Conservation (phyloP, 2,113 vertebrate genomes). For the Dasypus novemcinctus region DNA sequence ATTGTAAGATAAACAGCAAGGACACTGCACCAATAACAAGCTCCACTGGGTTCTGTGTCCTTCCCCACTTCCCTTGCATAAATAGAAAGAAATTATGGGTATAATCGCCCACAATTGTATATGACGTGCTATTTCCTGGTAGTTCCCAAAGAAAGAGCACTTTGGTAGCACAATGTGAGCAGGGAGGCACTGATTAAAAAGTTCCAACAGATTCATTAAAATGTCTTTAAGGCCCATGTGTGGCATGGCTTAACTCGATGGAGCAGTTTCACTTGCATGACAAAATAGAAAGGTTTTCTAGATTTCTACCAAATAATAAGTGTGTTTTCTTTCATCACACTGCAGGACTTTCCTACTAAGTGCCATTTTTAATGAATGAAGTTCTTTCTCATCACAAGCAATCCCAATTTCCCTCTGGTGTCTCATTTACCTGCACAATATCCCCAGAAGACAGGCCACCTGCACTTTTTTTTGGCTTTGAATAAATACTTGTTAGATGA, state of each 20-base stretch:
- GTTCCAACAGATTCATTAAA: no score
- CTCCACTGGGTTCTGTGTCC: no score
- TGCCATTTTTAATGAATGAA: not conserved
- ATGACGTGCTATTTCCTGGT: not conserved
- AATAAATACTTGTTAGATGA: not conserved
- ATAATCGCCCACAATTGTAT: not conserved
- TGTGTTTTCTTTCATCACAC: not conserved
- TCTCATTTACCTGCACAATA: not conserved
- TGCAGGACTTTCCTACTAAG: no score
- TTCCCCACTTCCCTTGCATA: no score
- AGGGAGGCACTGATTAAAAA: not conserved
- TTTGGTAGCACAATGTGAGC: not conserved
- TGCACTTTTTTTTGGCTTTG: rapidly evolving
- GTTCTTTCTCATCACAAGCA: not conserved
- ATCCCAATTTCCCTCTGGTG: no score
- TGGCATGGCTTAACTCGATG: not conserved
- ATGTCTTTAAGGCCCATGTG: no score
- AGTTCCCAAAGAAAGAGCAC: not conserved
- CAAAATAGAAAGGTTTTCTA: no score
- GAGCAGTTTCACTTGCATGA: not conserved
- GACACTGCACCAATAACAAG: no score
- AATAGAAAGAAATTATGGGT: no score
- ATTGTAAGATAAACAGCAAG: not conserved
- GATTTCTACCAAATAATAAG: no score
- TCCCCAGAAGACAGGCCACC: not conserved